Evolutionary conservation across 2,888 invertebrate genomes (phyloP).

Genomic region (Strigamia transsilvanica): DNA sequence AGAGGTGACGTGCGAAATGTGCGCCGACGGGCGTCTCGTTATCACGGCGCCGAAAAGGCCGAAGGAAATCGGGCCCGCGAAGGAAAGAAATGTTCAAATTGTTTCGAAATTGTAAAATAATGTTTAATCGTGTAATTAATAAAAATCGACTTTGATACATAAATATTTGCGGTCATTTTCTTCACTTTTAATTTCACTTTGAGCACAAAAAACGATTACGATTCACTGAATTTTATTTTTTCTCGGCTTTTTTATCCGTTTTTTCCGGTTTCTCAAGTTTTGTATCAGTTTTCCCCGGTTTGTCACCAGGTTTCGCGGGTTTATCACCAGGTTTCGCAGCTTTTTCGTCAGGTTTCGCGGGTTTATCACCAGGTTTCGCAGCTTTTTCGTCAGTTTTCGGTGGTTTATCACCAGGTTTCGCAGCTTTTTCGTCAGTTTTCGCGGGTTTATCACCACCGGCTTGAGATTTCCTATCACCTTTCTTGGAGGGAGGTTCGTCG

Average conservation of each 20-base stretch:
- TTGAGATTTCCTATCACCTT: background rate
- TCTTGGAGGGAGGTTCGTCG: background rate
- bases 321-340: background rate
- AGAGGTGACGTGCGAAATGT: constrained; percentile 39
- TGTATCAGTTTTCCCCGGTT: background rate
- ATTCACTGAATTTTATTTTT: no score
- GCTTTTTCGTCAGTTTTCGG: background rate
- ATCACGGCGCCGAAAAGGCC: background rate
- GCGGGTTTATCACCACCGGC: background rate
- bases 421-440: background rate
- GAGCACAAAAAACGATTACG: background rate
- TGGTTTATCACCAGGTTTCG: background rate
- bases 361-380: background rate
- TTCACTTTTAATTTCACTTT: background rate
- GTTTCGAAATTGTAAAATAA: background rate
- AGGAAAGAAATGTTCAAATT: constrained; percentile 23
- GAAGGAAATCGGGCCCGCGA: background rate
- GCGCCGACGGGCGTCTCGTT: background rate
- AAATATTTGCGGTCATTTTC: background rate
- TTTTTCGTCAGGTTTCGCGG: background rate
- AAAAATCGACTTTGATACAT: background rate
- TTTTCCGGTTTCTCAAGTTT: background rate
- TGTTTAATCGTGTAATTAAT: background rate
- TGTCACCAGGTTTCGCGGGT: no score
- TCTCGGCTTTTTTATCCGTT: no score